Conservation (phyloP, 2,113 vertebrate genomes). For the Chamaea fasciata region DNA sequence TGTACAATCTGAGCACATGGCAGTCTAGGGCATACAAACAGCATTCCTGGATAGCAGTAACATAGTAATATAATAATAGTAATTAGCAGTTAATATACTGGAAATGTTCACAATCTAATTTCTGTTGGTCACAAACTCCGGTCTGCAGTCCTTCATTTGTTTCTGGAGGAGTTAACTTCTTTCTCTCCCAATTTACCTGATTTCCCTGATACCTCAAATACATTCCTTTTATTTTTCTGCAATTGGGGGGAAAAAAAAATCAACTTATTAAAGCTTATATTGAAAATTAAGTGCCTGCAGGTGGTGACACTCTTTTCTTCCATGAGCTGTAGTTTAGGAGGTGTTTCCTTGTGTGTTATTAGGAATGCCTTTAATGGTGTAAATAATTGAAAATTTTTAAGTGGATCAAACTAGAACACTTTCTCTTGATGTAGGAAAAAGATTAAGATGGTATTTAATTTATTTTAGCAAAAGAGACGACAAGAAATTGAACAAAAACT, state of each 20-base stretch:
- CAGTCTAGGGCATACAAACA: neutral
- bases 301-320: neutral
- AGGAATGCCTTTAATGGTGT: neutral
- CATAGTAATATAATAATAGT: neutral
- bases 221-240: neutral
- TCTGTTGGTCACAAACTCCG: neutral
- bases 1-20: neutral
- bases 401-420: neutral
- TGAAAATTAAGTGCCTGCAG: neutral
- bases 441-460: neutral
- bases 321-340: neutral
- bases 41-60: neutral
- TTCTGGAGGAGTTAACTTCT: neutral
- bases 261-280: neutral
- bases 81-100: neutral
- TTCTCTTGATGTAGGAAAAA: neutral
- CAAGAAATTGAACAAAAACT: constrained; percentile 98
- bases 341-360: neutral
- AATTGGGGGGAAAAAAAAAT: accelerated
- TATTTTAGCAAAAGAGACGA: constrained; percentile 88
- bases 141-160: neutral
- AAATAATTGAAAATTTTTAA: neutral
- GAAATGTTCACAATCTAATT: neutral
- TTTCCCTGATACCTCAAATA: neutral
- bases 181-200: neutral